Evolutionary conservation across 1,140 invertebrate genomes (phyloP).

Genomic region (Aphelinus certus): DNA sequence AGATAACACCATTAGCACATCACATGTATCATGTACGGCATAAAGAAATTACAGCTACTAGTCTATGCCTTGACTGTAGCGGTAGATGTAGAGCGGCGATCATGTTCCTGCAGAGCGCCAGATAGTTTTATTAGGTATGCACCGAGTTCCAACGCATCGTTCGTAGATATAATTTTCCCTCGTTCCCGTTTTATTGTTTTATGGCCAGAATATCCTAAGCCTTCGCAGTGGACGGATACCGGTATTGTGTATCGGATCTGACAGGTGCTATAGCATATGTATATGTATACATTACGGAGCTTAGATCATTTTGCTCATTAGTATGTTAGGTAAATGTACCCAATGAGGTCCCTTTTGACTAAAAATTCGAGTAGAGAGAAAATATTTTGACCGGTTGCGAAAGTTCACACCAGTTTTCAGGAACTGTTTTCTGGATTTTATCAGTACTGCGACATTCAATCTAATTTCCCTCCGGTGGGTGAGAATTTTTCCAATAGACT

Average conservation of each 20-base stretch:
- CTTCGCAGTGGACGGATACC: not conserved
- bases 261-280: no score
- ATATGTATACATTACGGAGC: no score
- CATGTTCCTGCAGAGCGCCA: conserved; percentile 62
- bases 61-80: conserved; percentile 62
- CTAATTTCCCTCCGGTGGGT: no score
- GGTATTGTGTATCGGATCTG: not conserved
- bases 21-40: conserved; percentile 61
- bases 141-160: conserved; percentile 61
- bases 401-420: no score
- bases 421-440: no score
- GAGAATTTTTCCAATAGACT: no score
- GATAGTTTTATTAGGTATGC: conserved; percentile 64
- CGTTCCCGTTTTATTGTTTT: conserved; percentile 1
- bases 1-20: conserved; percentile 58
- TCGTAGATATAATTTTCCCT: conserved; percentile 51
- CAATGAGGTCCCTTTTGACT: no score
- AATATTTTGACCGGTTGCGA: no score
- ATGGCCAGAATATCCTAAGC: not conserved
- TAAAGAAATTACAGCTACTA: conserved; percentile 60
- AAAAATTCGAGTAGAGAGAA: no score
- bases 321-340: no score
- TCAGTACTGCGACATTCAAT: no score
- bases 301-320: no score
- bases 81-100: conserved; percentile 60